These are phyloP conservation scores for Sebastiscus tertius DNA, from an alignment of 2,797 vertebrate species.

Conservation along the genomic window DNA sequence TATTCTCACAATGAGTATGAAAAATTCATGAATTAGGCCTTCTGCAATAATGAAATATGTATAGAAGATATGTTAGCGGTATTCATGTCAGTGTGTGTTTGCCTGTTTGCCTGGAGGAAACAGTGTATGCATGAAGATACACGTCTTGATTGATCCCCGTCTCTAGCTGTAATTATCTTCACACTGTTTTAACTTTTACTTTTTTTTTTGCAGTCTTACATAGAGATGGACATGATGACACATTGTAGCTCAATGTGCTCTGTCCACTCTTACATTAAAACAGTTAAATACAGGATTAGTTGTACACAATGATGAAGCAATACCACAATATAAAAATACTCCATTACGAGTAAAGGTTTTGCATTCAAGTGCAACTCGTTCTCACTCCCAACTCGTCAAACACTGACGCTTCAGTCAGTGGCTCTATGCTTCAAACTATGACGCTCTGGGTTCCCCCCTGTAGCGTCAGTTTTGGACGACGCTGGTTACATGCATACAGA, in stretches of 20 bases:
- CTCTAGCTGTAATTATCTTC: not conserved
- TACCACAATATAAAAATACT: not conserved
- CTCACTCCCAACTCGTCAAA: not conserved
- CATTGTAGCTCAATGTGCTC: not conserved
- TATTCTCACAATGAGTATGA: not conserved
- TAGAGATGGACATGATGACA: not conserved
- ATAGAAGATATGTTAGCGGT: slow-evolving; percentile 3
- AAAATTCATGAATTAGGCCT: slow-evolving; percentile 16
- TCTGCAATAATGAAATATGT: slow-evolving; percentile 31
- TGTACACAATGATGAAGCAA: not conserved
- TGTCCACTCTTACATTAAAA: not conserved
- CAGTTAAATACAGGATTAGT: not conserved
- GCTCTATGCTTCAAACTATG: too few species aligned
- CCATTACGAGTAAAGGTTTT: not conserved
- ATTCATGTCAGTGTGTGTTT: not conserved
- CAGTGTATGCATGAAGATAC: not conserved
- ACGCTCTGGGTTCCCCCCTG: not conserved
- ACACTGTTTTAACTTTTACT: not conserved
- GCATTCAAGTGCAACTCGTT: not conserved
- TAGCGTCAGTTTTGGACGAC: too few species aligned
- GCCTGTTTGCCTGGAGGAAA: not conserved
- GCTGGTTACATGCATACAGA: not conserved
- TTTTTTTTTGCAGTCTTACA: not conserved
- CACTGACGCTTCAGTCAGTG: not conserved
- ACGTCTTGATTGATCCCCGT: not conserved